Conservation (phyloP, 2,797 vertebrate genomes). For the Acanthurus leucopareius region DNA sequence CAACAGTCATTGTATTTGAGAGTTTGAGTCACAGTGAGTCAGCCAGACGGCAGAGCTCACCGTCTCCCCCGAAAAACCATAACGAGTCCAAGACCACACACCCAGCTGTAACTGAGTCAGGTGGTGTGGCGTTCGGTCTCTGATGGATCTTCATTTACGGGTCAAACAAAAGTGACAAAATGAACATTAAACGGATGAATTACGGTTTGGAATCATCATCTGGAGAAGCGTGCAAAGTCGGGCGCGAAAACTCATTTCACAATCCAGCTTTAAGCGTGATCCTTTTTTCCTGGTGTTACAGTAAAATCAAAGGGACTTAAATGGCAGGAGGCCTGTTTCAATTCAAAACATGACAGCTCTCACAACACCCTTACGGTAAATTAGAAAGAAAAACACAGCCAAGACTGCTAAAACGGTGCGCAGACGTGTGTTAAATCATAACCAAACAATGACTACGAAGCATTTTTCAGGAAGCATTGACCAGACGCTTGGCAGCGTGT, state of each 20-base stretch:
- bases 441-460: neutral
- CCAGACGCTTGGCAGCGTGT: slow-evolving; percentile 9
- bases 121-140: slow-evolving; percentile 16
- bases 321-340: neutral
- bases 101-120: slow-evolving; percentile 21
- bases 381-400: neutral
- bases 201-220: neutral
- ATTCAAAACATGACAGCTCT: neutral
- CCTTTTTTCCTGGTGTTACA: neutral
- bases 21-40: slow-evolving; percentile 48
- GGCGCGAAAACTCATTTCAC: neutral
- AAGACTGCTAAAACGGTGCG: neutral
- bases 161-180: slow-evolving; percentile 4
- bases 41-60: slow-evolving; percentile 39
- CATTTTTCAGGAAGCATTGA: slow-evolving; percentile 10
- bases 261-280: slow-evolving; percentile 6
- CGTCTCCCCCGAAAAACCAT: slow-evolving; percentile 32
- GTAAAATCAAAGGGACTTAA: neutral
- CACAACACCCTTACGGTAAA: neutral
- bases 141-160: neutral
- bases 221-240: neutral
- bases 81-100: slow-evolving; percentile 35
- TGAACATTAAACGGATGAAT: neutral
- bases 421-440: neutral
- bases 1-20: slow-evolving; percentile 46